Base-by-base conservation (phyloP, 2,113 vertebrate genomes). In the Lagopus leucura region DNA sequence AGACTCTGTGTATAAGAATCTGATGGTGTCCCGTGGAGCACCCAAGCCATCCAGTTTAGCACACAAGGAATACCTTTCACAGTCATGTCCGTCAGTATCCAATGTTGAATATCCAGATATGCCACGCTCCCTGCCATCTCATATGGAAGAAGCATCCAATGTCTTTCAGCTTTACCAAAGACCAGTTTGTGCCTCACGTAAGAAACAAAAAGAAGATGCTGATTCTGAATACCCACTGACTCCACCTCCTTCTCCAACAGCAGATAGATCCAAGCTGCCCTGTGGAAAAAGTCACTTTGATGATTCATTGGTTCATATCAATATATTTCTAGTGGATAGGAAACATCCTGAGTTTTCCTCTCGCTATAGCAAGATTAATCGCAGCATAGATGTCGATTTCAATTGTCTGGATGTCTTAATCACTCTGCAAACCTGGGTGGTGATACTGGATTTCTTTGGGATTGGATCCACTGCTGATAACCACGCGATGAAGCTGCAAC, bases 131-230 rank as follows among this genome's bases (percentile, higher is more conserved):
- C 98, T 99, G 25, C 99, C 99, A 13, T 98, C 99, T 32, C 99
- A 99, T 82, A 98, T 99, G 97, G 99, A 99, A 92, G 99, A 99
- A 96, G 99, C 99, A 5, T 97, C 99, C 7, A 99, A 99, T 30
- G 99, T 99, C 92, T 99, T 99, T 78, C 98, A 99, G 97, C 98
- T 99, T 12, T 99, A 99, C 94, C 99, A 99, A 94, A 98, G 99
- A 84, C 99, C 99, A 38, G 96, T 98, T 30, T 98, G 97, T 82
- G 97, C 97, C 25, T 97, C 99, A 20, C 98, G 98, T 67, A 98
- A 96, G 77, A 98, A 95, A 88, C 98, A 94, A 70, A 99, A 98
- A 84, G 96, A 98, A 80, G 98, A 98, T 69, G 96, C 97, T 36
- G 98, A 98, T 72, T 95, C 98, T 3, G 97, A 98, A 82, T 99